Conservation (phyloP, 2,797 vertebrate genomes). For the Gymnoscopelus braueri region DNA sequence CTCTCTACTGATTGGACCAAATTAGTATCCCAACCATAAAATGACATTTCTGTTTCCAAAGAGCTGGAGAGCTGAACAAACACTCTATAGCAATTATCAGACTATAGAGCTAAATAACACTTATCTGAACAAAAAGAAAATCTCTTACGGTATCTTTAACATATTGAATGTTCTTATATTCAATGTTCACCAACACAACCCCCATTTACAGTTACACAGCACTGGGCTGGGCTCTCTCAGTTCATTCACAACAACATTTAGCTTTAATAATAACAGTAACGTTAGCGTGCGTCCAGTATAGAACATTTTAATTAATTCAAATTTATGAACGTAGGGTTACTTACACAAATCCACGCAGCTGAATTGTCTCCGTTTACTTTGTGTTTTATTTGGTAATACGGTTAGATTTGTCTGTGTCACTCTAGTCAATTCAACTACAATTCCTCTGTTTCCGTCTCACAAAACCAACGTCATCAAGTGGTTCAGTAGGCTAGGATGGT, state of each 20-base stretch:
- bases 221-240: slow-evolving; percentile 23
- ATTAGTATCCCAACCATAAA: too few species aligned
- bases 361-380: neutral
- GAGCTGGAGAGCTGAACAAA: too few species aligned
- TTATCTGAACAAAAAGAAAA: too few species aligned
- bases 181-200: too few species aligned
- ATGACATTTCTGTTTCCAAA: too few species aligned
- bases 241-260: slow-evolving; percentile 14
- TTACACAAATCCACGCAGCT: slow-evolving; percentile 30
- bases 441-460: slow-evolving; percentile 60
- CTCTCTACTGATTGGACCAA: too few species aligned
- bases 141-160: too few species aligned
- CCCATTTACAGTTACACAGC: slow-evolving; percentile 16
- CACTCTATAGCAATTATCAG: too few species aligned
- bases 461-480: slow-evolving; percentile 44
- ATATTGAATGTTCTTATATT: too few species aligned
- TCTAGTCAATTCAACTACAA: slow-evolving; percentile 41
- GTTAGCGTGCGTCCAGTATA: neutral
- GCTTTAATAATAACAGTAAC: neutral
- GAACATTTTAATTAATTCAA: fast-evolving
- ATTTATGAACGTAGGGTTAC: fast-evolving
- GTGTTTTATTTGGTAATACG: slow-evolving; percentile 23
- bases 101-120: too few species aligned
- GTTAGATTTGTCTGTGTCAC: slow-evolving; percentile 67
- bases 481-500: too few species aligned